A percentile compares a stretch with the other conserved stretches of the same genome.
Evolutionary conservation across 2,797 vertebrate species (phyloP).

Genomic region (Sebastolobus alascanus): DNA sequence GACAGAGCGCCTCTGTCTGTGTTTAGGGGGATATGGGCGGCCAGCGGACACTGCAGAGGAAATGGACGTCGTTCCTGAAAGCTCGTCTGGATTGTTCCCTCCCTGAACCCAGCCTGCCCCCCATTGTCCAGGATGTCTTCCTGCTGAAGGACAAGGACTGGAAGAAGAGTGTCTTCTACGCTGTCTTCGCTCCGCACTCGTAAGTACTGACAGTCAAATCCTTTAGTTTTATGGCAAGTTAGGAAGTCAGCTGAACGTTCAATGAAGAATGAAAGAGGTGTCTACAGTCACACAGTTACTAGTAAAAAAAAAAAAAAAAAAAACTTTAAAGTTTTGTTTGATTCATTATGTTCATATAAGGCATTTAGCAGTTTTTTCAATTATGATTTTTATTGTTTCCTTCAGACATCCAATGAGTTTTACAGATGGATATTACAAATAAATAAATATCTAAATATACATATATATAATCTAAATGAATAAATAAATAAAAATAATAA

Average conservation of each 20-base stretch:
- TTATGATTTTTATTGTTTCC: neutral
- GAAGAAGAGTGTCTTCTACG: conserved; percentile 86
- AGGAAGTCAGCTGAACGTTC: conserved; percentile 3
- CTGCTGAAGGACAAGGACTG: conserved; percentile 82
- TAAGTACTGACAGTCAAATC: conserved; percentile 63
- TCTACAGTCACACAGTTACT: neutral
- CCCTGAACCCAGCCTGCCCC: conserved; percentile 83
- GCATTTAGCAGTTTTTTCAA: neutral
- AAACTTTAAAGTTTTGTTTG: neutral
- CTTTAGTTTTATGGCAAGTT: conserved; percentile 6
- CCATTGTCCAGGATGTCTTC: conserved; percentile 88
- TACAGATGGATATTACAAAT: too few relatives aligned
- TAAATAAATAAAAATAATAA: too few relatives aligned
- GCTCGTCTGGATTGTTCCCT: conserved; percentile 85
- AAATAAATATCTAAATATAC: too few relatives aligned
- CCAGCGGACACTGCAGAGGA: conserved; percentile 84
- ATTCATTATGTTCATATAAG: neutral
- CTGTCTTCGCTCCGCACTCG: conserved; percentile 86
- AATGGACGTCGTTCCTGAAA: conserved; percentile 88
- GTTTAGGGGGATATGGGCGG: conserved; percentile 86
- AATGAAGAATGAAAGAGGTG: neutral
- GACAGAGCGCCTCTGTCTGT: conserved; percentile 21
- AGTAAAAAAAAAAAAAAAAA: neutral
- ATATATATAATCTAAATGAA: too few relatives aligned
- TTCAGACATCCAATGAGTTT: neutral